A percentile compares a stretch with the other conserved stretches of the same genome.
These are phyloP conservation scores for Cydia splendana DNA, from an alignment of 1,140 invertebrate species.

Conservation along the genomic window DNA sequence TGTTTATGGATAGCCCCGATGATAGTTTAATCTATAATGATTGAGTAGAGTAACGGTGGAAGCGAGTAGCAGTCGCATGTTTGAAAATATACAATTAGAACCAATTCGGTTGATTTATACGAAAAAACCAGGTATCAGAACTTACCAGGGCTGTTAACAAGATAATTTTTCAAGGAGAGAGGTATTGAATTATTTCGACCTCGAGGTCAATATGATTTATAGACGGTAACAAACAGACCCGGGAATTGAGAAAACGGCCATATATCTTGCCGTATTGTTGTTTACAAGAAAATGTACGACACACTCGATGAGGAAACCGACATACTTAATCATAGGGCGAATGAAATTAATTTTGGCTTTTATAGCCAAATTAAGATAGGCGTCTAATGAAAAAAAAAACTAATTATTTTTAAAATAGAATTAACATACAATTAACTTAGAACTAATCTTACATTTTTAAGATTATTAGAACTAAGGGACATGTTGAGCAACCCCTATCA, in stretches of 20 bases:
- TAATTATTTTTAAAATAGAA: too few species aligned
- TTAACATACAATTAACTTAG: too few species aligned
- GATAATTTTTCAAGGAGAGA: constrained; percentile 42
- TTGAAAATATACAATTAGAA: constrained; percentile 26
- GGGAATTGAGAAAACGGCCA: constrained; percentile 39
- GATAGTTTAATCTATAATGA: constrained; percentile 17
- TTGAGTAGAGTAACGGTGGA: not conserved
- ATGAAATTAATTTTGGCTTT: not conserved
- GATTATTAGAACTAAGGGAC: too few species aligned
- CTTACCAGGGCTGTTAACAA: constrained; percentile 24
- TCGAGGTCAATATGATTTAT: constrained; percentile 45
- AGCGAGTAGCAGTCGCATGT: constrained; percentile 1
- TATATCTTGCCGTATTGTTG: constrained; percentile 5
- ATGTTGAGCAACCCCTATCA: too few species aligned
- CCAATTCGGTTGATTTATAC: constrained; percentile 13
- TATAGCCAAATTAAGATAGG: not conserved
- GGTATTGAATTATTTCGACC: constrained; percentile 46
- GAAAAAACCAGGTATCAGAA: not conserved
- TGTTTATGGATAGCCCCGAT: constrained; percentile 4
- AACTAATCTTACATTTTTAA: too few species aligned
- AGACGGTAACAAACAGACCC: constrained; percentile 36
- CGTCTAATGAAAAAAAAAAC: too few species aligned
- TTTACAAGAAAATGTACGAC: constrained; percentile 8
- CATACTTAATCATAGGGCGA: not conserved
- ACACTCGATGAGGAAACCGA: not conserved